Evolutionary conservation across 2,113 vertebrate species (phyloP).

Genomic region (Sinocyclocheilus rhinocerous): DNA sequence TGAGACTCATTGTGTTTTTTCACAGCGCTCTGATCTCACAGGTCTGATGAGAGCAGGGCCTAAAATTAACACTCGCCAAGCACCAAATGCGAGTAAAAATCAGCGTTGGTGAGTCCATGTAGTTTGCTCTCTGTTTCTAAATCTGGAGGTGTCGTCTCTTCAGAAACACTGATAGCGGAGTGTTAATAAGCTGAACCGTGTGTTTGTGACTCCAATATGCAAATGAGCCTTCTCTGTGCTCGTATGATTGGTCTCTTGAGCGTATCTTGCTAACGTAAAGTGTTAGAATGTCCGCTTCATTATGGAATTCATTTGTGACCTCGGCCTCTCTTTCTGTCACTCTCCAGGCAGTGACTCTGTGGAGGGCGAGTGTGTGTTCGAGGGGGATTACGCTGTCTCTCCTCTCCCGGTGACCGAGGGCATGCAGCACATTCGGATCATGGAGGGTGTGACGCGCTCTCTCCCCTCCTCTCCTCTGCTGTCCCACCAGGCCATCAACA

Average conservation of each 20-base stretch:
- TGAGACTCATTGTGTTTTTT: neutral
- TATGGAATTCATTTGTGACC: neutral
- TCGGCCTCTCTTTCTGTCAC: neutral
- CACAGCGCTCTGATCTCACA: neutral
- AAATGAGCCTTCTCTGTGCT: neutral
- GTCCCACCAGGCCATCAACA: slow-evolving; percentile 91
- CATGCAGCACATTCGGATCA: slow-evolving; percentile 94
- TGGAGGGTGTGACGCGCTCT: slow-evolving; percentile 92
- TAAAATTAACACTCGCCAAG: too few relatives aligned
- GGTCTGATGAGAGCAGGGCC: neutral
- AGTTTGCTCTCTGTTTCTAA: neutral
- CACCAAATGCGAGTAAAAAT: too few relatives aligned
- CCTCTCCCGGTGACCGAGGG: slow-evolving; percentile 87
- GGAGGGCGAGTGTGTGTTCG: slow-evolving; percentile 89
- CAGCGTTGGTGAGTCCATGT: too few relatives aligned
- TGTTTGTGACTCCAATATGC: neutral
- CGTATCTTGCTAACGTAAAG: neutral
- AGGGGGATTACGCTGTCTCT: slow-evolving; percentile 83
- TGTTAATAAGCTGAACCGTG: slow-evolving; percentile 45
- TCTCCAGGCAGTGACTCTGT: slow-evolving; percentile 80
- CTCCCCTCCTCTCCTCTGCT: slow-evolving; percentile 91
- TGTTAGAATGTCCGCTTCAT: neutral
- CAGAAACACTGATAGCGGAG: slow-evolving; percentile 31
- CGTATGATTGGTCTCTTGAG: neutral
- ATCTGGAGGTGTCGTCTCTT: slow-evolving; percentile 24